Evolutionary conservation across 2,888 invertebrate genomes (phyloP), one percentile per base, ranked within the genome.

Genomic region (Colletes collaris): DNA sequence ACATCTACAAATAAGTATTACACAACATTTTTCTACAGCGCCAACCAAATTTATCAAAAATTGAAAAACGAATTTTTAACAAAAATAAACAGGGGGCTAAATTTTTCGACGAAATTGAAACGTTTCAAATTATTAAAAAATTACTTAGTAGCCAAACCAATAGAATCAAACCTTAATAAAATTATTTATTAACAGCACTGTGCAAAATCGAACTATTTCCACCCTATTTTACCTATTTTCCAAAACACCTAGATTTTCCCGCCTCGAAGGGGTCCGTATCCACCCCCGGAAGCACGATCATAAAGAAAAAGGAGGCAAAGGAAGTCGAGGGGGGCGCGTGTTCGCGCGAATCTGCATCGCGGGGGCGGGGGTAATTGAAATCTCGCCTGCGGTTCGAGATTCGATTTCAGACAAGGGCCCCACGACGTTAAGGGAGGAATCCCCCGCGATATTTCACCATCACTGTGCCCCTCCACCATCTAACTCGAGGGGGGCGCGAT

Each of bases 321-420:
- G 27, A 19, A 52, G n/a, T n/a, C 10, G 62, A 50, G 40, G 5
- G 16, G 40, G 0, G n/a, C 7, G 19, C 11, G 55, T 27, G 66
- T 44, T 74, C 76, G 72, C 68, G 73, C 63, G 73, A 60, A 83
- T 78, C 79, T 79, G 52, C 68, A 78, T 72, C 55, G 56, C 66
- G 27, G 27, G 0, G 69, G 10, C 69, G 63, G 71, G 77, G 81
- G 86, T 89, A 89, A 89, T 89, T 88, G 87, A 88, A 89, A 89
- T 87, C 85, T 87, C 69, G 76, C 53, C 67, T 59, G 70, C 79
- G 87, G 83, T 76, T 77, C 72, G 82, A 88, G 88, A 90, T 90
- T 89, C 87, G 84, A 90, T 89, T 90, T 89, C 86, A 85, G 87
- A 87, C 86, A 89, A 89, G 85, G 70, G 76, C 44, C 44, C 35